Percentiles rank a stretch among this genome's conserved stretches.
These are phyloP conservation scores for Spermophilus dauricus DNA, from an alignment of 2,113 vertebrate genomes.

Conservation along the genomic window DNA sequence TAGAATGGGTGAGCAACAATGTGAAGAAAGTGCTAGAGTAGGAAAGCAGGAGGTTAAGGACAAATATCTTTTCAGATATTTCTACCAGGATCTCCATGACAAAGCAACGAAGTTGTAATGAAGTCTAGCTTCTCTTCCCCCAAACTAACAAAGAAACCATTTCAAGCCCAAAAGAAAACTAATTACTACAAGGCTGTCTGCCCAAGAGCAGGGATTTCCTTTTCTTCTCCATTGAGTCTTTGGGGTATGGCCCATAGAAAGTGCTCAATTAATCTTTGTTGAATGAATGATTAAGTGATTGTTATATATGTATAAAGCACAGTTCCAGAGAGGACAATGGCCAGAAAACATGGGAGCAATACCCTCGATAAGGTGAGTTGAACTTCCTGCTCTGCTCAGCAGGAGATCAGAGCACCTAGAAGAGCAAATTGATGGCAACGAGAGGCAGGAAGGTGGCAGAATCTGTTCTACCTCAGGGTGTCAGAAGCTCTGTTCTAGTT, in stretches of 20 bases:
- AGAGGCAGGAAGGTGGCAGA: neutral
- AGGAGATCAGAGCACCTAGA: neutral
- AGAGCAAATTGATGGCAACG: no score
- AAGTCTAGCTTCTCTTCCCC: neutral
- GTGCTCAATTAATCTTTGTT: neutral
- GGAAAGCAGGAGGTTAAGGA: neutral
- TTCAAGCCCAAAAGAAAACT: neutral
- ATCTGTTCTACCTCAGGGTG: neutral
- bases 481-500: neutral
- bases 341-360: neutral
- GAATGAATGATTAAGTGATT: neutral
- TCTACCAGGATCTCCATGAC: neutral
- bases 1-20: neutral
- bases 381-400: neutral
- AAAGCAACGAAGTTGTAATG: fast-evolving
- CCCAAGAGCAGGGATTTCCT: neutral
- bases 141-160: neutral
- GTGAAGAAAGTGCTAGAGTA: neutral
- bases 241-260: neutral
- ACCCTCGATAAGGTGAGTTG: fast-evolving
- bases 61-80: neutral
- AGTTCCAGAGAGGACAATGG: neutral
- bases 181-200: neutral
- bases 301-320: neutral
- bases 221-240: neutral